These are phyloP conservation scores for Herpetotheres cachinnans DNA, from an alignment of 2,113 vertebrate genomes.

Conservation along the genomic window DNA sequence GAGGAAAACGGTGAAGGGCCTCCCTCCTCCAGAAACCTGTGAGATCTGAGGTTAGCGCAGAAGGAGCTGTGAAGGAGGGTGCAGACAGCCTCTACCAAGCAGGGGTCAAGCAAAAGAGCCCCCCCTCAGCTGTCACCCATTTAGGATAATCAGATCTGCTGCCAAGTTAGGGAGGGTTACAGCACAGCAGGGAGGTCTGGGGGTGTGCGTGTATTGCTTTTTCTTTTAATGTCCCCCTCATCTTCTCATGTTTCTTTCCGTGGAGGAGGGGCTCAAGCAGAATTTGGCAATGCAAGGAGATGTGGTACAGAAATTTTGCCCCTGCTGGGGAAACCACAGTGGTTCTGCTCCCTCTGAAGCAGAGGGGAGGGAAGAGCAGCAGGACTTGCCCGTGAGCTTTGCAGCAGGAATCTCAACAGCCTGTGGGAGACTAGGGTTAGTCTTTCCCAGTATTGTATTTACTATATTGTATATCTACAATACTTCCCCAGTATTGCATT, in stretches of 20 bases:
- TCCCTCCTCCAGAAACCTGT: fast-evolving
- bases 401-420: background rate
- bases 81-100: background rate
- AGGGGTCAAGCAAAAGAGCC: background rate
- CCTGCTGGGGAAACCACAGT: background rate
- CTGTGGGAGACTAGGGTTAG: background rate
- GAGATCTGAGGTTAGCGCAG: background rate
- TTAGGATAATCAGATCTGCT: background rate
- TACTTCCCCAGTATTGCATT: background rate
- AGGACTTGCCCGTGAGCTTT: background rate
- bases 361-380: background rate
- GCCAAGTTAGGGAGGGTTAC: background rate
- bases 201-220: background rate
- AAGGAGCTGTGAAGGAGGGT: background rate
- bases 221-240: background rate
- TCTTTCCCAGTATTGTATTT: background rate
- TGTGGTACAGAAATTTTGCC: background rate
- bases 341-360: background rate
- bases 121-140: background rate
- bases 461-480: no score
- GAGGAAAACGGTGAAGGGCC: background rate
- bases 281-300: fast-evolving
- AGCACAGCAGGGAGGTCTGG: background rate
- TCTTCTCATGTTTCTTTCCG: background rate
- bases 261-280: background rate